Conservation (phyloP, 2,888 invertebrate genomes). For the Volucella inflata region DNA sequence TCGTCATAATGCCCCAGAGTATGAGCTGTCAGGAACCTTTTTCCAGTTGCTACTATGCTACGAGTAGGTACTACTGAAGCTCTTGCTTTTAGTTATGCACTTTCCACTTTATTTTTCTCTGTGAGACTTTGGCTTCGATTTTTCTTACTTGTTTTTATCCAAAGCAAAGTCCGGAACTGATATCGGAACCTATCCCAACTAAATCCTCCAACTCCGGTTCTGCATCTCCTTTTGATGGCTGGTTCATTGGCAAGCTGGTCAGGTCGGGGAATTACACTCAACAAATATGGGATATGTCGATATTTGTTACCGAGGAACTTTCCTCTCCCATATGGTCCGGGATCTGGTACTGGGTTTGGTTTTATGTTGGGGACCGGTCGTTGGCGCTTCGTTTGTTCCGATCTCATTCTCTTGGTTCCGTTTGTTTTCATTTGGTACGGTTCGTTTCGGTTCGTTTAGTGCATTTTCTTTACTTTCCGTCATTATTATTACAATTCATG, state of each 20-base stretch:
- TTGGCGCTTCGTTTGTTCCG: conserved; percentile 34
- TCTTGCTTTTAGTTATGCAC: conserved; percentile 60
- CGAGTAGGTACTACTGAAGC: conserved; percentile 48
- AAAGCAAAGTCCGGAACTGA: conserved; percentile 41
- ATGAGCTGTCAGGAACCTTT: conserved; percentile 61
- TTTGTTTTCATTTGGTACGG: conserved; percentile 8
- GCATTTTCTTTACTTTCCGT: conserved; percentile 66
- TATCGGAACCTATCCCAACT: conserved; percentile 44
- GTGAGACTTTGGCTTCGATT: conserved; percentile 43
- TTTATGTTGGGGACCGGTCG: not conserved
- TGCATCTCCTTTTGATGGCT: not conserved
- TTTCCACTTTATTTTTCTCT: conserved; percentile 45
- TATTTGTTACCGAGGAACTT: conserved; percentile 54
- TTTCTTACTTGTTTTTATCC: conserved; percentile 31
- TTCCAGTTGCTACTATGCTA: conserved; percentile 34
- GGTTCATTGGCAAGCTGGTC: conserved; percentile 53
- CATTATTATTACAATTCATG: conserved; percentile 70
- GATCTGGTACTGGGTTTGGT: too few species aligned
- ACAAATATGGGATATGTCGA: conserved; percentile 67
- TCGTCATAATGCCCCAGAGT: conserved; percentile 48
- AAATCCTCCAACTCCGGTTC: not conserved
- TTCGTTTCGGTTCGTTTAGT: conserved; percentile 51
- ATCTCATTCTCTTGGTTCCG: conserved; percentile 10
- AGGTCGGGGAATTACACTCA: conserved; percentile 64
- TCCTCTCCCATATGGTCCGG: conserved; percentile 45